Percentiles rank a stretch among this genome's conserved stretches.
Conservation (phyloP, 2,797 vertebrate species). For the Hemitrygon akajei region DNA sequence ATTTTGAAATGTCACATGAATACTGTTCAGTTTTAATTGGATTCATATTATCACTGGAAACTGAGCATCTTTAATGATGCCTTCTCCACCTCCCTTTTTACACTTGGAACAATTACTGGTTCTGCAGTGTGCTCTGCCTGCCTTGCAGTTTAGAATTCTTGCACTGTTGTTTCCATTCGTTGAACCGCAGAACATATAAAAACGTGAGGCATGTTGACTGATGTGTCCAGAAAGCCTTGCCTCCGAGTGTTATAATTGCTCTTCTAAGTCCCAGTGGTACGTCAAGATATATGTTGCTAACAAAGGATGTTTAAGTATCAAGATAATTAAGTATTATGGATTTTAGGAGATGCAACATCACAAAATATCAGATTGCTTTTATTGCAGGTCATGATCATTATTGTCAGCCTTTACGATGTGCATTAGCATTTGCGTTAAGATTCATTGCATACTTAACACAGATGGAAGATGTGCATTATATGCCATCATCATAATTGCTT, state of each 20-base stretch:
- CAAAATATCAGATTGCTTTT: background rate
- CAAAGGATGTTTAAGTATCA: background rate
- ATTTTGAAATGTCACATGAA: background rate
- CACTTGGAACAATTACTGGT: background rate
- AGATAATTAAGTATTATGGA: background rate
- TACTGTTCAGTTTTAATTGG: background rate
- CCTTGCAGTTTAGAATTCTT: background rate
- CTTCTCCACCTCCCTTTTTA: background rate
- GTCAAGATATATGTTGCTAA: background rate
- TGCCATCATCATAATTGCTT: slow-evolving; percentile 9
- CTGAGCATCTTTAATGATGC: background rate
- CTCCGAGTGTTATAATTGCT: background rate
- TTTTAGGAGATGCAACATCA: background rate
- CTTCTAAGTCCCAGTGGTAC: background rate
- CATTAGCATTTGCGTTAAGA: background rate
- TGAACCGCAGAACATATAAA: background rate
- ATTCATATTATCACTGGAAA: background rate
- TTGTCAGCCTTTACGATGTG: background rate
- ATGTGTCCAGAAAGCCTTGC: background rate
- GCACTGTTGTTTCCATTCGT: background rate
- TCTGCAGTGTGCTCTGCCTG: background rate
- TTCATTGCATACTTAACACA: slow-evolving; percentile 10
- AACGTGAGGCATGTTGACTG: background rate
- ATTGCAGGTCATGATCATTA: slow-evolving; percentile 6
- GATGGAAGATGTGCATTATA: background rate